Evolutionary conservation across 2,113 vertebrate genomes (phyloP).

Genomic region (Hipposideros armiger): DNA sequence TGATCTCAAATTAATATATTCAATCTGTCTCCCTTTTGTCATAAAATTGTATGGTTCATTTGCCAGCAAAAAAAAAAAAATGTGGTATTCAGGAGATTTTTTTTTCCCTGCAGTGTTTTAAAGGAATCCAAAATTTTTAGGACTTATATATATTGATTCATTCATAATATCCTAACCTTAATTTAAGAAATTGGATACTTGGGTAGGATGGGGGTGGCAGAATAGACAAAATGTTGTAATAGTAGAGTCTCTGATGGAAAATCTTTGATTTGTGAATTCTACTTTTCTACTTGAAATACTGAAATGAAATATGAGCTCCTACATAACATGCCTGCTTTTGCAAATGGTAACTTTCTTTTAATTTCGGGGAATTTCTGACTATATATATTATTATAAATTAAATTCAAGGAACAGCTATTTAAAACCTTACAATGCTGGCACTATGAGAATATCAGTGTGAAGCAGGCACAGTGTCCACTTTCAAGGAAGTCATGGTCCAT

Average conservation of each 20-base stretch:
- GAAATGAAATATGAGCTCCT: not conserved
- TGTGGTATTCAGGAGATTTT: not conserved
- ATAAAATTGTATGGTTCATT: conserved; percentile 1
- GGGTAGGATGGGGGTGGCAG: not conserved
- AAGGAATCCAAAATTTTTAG: not conserved
- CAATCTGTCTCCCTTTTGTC: not conserved
- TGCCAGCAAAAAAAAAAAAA: not conserved
- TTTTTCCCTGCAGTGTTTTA: not conserved
- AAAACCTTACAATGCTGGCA: not conserved
- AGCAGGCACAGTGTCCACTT: too few relatives aligned
- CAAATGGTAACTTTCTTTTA: not conserved
- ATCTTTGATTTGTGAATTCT: not conserved
- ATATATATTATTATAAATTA: not conserved
- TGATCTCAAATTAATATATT: conserved; percentile 59
- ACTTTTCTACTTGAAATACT: not conserved
- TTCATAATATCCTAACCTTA: not conserved
- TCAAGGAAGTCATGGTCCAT: not conserved
- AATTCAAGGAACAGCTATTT: not conserved
- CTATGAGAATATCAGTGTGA: not conserved
- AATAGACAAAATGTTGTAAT: not conserved
- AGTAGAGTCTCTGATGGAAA: not conserved
- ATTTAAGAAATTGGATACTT: not conserved
- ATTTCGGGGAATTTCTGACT: not conserved
- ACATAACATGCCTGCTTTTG: not conserved
- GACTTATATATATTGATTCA: not conserved